Evolutionary conservation across 2,888 invertebrate species (phyloP), one percentile per base, ranked within the genome.

Genomic region (Ecdyonurus torrentis): DNA sequence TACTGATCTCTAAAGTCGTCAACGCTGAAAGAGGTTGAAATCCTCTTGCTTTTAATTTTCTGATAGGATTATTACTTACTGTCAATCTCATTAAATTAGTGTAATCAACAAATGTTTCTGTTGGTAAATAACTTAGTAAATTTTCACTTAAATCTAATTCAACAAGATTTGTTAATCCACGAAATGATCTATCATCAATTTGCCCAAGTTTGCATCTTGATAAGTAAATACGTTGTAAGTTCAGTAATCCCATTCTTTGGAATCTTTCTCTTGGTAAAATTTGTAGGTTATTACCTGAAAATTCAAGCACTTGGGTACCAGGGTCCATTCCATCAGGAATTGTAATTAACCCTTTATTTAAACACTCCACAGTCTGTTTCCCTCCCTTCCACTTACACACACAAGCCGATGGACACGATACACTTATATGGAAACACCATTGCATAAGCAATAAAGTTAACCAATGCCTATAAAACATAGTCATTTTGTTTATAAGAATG

Each of bases 331-430:
- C 85, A 70, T 88, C 86, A 59, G 94, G 94, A 68, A 94, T 86
- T 63, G 86, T 85, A 71, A 89, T 89, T 67, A 94, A 81, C 65
- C 84, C 84, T 65, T 87, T 85, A 74, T 90, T 86, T 72, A 86
- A 84, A 76, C 94, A 94, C 77, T 92, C 91, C 65, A 92, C 93
- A 61, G 92, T 91, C 74, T 91, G 89, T 75, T 94, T 94, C 69
- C 93, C 93, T 70, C 88, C 86, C 77, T 92, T 92, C 94, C 94
- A 94, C 76, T 92, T 93, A 78, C 94, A 94, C 70, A 83, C 82
- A 77, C 94, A 94, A 69, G 85, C 84, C 58, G 81, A 80, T 64
- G 89, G 89, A 70, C 88, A 88, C 68, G 81, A 80, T 68, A 53
- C 61, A n/a, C 55, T 55, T n/a, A 55, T 18, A n/a, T 55, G 55